A percentile compares a stretch with the other conserved stretches of the same genome.
Conservation (phyloP, 2,113 vertebrate species). For the Microtus pennsylvanicus region DNA sequence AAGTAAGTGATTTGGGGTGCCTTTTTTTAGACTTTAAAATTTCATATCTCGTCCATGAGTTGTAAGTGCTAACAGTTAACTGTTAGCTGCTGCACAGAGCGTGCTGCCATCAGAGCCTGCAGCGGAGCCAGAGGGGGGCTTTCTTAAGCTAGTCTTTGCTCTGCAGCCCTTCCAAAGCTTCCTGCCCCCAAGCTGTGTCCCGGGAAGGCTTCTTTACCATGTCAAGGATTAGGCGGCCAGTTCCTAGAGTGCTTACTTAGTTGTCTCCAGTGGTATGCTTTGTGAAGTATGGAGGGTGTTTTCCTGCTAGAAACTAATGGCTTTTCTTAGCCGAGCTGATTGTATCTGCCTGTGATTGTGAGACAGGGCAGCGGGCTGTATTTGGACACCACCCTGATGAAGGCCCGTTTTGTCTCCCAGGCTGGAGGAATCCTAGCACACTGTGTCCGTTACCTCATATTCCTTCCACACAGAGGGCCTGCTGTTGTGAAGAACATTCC, state of each 20-base stretch:
- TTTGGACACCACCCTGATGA: slow-evolving; percentile 55
- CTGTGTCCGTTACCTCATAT: slow-evolving; percentile 78
- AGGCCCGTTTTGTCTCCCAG: slow-evolving; percentile 75
- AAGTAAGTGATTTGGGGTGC: slow-evolving; percentile 2
- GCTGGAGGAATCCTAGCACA: slow-evolving; percentile 84
- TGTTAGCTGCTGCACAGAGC: not conserved
- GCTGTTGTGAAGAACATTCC: slow-evolving; percentile 87
- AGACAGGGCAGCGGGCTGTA: slow-evolving; percentile 53
- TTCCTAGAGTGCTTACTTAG: slow-evolving; percentile 7
- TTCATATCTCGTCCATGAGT: slow-evolving; percentile 18
- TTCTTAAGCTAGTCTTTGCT: not conserved
- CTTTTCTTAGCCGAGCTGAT: slow-evolving; percentile 66
- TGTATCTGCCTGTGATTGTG: slow-evolving; percentile 51
- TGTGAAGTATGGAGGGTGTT: not conserved
- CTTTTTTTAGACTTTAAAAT: slow-evolving; percentile 26
- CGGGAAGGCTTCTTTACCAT: not conserved
- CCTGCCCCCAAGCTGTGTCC: not conserved
- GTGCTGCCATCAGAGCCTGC: not conserved
- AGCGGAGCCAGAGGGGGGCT: not conserved
- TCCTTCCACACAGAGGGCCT: slow-evolving; percentile 84
- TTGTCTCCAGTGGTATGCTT: not conserved
- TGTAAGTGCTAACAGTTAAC: not conserved
- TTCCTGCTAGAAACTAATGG: slow-evolving; percentile 31
- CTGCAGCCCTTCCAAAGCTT: not conserved
- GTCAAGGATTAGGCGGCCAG: not conserved